Conservation (phyloP, 2,888 invertebrate genomes). For the Drosophila merina region DNA sequence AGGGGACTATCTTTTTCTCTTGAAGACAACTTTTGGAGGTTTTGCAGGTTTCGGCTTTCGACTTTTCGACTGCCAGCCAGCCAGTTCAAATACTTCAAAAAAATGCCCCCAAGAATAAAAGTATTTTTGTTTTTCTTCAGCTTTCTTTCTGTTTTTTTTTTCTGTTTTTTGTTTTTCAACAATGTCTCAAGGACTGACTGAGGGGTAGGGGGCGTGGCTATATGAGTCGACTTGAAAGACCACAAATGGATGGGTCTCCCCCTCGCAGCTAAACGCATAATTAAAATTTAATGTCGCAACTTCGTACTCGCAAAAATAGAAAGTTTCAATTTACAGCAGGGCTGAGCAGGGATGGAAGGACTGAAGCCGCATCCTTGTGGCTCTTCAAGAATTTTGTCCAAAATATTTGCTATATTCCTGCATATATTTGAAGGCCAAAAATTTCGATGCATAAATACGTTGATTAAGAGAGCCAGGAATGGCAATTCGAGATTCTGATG, state of each 20-base stretch:
- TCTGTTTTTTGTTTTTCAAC: neutral
- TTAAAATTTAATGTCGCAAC: constrained; percentile 31
- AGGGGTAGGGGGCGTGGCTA: neutral
- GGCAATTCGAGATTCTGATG: constrained; percentile 8
- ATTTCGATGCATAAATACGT: no score
- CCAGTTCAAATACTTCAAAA: neutral
- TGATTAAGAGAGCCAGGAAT: neutral
- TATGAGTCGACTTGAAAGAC: constrained; percentile 11
- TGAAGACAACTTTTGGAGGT: neutral
- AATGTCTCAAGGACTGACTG: constrained; percentile 10
- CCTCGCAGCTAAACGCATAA: constrained; percentile 22
- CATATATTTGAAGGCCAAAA: neutral
- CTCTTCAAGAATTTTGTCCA: neutral
- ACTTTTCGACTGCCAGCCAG: neutral
- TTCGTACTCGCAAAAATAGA: neutral
- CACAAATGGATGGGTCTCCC: neutral
- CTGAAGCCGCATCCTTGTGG: constrained; percentile 1
- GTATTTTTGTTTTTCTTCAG: constrained; percentile 3
- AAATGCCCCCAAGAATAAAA: neutral
- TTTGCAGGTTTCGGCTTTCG: neutral
- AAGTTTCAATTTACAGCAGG: constrained; percentile 18
- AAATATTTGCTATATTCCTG: neutral
- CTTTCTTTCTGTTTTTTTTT: neutral
- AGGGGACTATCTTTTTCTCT: neutral
- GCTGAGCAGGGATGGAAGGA: neutral